Percentiles rank a stretch among this genome's conserved stretches.
Conservation (phyloP, 1,140 invertebrate genomes). For the Drosophila leontia region DNA sequence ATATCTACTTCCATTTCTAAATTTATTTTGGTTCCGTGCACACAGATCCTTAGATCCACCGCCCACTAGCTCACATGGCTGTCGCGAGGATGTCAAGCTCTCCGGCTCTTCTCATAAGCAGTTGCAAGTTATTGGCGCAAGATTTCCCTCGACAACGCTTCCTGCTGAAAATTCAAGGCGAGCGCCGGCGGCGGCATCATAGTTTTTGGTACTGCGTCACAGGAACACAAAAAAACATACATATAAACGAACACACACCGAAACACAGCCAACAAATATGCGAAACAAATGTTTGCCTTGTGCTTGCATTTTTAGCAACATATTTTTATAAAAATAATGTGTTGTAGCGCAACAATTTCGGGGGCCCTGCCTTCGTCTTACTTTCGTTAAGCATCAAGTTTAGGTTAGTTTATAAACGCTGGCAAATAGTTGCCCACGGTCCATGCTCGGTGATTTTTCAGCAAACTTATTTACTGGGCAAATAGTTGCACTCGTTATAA, state of each 20-base stretch:
- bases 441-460: conserved; percentile 65
- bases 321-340: conserved; percentile 77
- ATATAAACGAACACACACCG: conserved; percentile 3
- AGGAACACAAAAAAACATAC: conserved; percentile 10
- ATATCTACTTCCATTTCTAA: not conserved
- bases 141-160: conserved; percentile 69
- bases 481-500: conserved; percentile 65
- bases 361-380: conserved; percentile 49
- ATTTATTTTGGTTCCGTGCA: conserved; percentile 5
- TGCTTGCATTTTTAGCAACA: conserved; percentile 75
- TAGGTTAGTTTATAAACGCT: conserved; percentile 69
- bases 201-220: conserved; percentile 57
- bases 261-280: conserved; percentile 55
- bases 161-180: conserved; percentile 58
- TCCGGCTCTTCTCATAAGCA: conserved; percentile 69
- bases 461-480: conserved; percentile 75
- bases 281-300: conserved; percentile 78
- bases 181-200: conserved; percentile 52
- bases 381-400: conserved; percentile 70
- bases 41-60: conserved; percentile 19
- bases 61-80: conserved; percentile 34
- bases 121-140: conserved; percentile 78
- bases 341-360: conserved; percentile 61
- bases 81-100: conserved; percentile 23
- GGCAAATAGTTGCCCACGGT: conserved; percentile 69